These are phyloP conservation scores for Phragmatobia fuliginosa DNA, from an alignment of 2,888 invertebrate genomes.

Conservation along the genomic window DNA sequence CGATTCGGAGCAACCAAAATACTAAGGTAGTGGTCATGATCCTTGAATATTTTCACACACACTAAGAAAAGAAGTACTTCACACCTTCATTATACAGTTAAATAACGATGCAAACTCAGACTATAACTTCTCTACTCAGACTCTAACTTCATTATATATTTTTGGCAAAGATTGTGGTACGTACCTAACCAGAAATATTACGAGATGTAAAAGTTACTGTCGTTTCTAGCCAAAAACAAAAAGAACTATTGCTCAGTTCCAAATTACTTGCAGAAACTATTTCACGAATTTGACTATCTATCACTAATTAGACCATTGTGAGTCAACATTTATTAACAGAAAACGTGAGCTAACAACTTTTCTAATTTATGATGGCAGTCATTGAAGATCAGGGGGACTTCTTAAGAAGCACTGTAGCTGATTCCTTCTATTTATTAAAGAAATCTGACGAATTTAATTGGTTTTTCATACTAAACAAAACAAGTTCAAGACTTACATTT, in stretches of 20 bases:
- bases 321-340: not conserved
- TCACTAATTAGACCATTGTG: not conserved
- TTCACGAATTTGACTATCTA: not conserved
- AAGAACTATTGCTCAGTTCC: not conserved
- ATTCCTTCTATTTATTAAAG: not conserved
- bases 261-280: constrained; percentile 2
- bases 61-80: not conserved
- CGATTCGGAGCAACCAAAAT: not conserved
- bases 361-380: not conserved
- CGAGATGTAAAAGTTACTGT: not conserved
- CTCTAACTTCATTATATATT: not conserved
- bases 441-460: not conserved
- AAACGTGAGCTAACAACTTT: not conserved
- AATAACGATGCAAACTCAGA: not conserved
- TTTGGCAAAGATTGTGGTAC: not conserved
- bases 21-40: not conserved
- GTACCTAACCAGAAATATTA: not conserved
- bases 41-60: not conserved
- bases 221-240: not conserved
- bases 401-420: not conserved
- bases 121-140: too few relatives aligned
- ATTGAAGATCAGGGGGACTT: not conserved
- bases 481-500: not conserved
- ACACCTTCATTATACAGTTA: too few relatives aligned
- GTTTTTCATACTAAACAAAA: not conserved